Base-by-base conservation (phyloP, 2,888 invertebrate species). In the Sepiola atlantica region DNA sequence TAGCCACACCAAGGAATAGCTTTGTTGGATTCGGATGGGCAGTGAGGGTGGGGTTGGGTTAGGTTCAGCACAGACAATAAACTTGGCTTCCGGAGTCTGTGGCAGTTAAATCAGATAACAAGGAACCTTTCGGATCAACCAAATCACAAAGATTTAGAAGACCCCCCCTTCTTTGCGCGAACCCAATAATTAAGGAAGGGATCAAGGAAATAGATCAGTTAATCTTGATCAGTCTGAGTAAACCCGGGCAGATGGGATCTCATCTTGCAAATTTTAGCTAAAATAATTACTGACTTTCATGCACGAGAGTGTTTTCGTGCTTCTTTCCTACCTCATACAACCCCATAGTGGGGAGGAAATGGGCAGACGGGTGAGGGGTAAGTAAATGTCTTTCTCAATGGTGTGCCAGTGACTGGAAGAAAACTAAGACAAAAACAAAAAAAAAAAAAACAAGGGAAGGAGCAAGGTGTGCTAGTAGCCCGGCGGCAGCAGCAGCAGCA, bases 391-490 rank as follows among this genome's bases (percentile, higher is more conserved):
- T 28, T 92, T 54, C 92, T 92, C 54, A 35, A 16, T 28, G 90
- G 90, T 90, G 28, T 92, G 92, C 92, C 92, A 45, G 45, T 92
- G 92, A 35, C 28, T 14, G 77, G 45, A 77, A 77, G 77, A 77
- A n/a, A 77, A 77, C n/a, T 77, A 77, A 77, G 77, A n/a, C 77
- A 77, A 77, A 77, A n/a, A 77, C 16, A n/a, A 77, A 77, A 28
- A 61, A 77, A 28, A 61, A 45, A 45, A 45, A 45, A 45, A 45
- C 2, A 45, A 45, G 45, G 45, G 45, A 45, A 45, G 45, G 45
- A 45, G 45, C 45, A 45, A 45, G 8, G 45, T 45, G 45, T 45
- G 45, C 45, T 45, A 45, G 45, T 45, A 45, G 77, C 77, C n/a
- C 77, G n/a, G n/a, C 10, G 4, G n/a, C 8, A 77, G 10, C n/a